Evolutionary conservation across 2,113 vertebrate genomes (phyloP).

Genomic region (Tupaia chinensis): DNA sequence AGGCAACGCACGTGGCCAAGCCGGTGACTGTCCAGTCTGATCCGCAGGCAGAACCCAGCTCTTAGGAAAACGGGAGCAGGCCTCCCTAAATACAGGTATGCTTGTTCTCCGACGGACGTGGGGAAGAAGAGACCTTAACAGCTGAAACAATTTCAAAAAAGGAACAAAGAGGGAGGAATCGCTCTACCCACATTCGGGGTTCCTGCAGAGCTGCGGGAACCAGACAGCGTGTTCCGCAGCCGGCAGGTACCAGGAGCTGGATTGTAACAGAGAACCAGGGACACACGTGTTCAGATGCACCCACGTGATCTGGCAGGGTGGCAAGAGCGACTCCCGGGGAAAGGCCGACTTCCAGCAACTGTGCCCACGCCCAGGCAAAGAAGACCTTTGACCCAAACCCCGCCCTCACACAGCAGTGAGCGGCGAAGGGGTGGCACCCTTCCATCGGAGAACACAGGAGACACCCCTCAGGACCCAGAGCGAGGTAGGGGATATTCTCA

Average conservation of each 20-base stretch:
- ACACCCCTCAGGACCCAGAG: neutral
- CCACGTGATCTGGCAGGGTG: fast-evolving
- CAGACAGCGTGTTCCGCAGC: no score
- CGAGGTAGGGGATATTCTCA: neutral
- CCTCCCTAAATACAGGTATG: neutral
- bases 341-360: neutral
- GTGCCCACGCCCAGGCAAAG: no score
- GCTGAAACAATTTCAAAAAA: neutral
- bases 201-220: fast-evolving
- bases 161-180: neutral
- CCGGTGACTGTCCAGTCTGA: fast-evolving
- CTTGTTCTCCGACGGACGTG: neutral
- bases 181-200: neutral
- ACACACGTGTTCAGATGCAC: fast-evolving
- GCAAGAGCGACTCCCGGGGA: neutral
- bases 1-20: neutral
- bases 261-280: no score
- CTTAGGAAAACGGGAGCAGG: no score
- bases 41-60: neutral
- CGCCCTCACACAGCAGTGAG: neutral
- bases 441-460: neutral
- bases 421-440: neutral
- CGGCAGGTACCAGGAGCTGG: no score
- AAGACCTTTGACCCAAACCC: neutral
- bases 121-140: neutral